Evolutionary conservation across 2,113 vertebrate genomes (phyloP), one percentile per base, ranked within the genome.

Genomic region (Vidua chalybeata): DNA sequence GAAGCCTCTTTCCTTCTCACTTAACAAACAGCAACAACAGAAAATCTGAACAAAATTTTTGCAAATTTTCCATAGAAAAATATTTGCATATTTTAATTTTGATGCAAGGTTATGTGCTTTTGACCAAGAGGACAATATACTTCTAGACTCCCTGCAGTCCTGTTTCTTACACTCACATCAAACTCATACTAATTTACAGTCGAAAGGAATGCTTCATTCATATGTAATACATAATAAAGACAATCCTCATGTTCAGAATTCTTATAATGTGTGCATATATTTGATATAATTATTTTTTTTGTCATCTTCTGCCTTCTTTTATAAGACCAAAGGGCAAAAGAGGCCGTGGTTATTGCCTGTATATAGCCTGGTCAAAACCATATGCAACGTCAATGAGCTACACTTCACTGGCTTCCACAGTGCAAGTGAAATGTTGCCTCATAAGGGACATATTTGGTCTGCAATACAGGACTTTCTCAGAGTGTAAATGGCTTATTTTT

Each of bases 401-500:
- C 45, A 43, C 37, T 82, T 91, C 59, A 46, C 31, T 92, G 64
- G 26, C 55, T 97, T 96, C 74, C 90, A 75, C 41, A 76, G 48
- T 13, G 61, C 46, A 18, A 87, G 73, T 86, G 75, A 95, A 89
- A 89, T 48, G 9, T 56, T 87, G 35, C 20, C 33, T 83, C 16
- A 9, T 72, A 95, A 88, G 63, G 82, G 66, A 67, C 58, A 18
- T 27, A 68, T 74, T 94, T 64, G 64, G n/a, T 93, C 83, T 95
- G 28, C 91, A 96, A 96, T 89, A 93, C 72, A 97, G 61, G 71
- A 59, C 26, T 21, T 77, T 95, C 75, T 93, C 68, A 87, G 62
- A 83, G 49, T 82, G 68, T 39, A 91, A 95, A 94, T 90, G 64
- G 76, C 84, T 94, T 89, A 69, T 75, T 97, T 97, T 96, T 96